These are phyloP conservation scores for Ernsta delagoae DNA, from an alignment of 2,888 invertebrate species.

Conservation along the genomic window DNA sequence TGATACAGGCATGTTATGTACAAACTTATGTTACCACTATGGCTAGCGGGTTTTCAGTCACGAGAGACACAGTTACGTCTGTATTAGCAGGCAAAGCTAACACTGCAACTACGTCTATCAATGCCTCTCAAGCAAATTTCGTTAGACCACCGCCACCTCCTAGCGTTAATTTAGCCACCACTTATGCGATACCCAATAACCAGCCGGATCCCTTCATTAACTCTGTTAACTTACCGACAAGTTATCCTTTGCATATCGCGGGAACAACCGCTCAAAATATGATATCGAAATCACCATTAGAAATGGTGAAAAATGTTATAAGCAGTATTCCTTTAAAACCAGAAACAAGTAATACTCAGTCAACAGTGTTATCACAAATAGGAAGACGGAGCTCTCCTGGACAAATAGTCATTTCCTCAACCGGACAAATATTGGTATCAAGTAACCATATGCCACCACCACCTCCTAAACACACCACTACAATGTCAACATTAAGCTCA, in stretches of 20 bases:
- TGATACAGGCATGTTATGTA: conserved; percentile 74
- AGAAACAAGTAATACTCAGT: conserved; percentile 73
- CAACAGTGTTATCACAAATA: conserved; percentile 57
- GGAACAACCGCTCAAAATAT: conserved; percentile 80
- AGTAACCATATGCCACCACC: conserved; percentile 88
- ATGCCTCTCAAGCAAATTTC: conserved; percentile 83
- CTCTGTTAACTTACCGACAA: conserved; percentile 76
- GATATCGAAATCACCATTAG: conserved; percentile 87
- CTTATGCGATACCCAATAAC: conserved; percentile 77
- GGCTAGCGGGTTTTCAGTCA: conserved; percentile 90
- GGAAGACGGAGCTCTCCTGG: conserved; percentile 78
- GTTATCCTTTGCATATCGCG: conserved; percentile 75
- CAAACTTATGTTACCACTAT: conserved; percentile 78
- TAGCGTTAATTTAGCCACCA: conserved; percentile 72
- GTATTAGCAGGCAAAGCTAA: conserved; percentile 91
- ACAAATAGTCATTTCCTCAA: conserved; percentile 91
- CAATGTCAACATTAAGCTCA: conserved; percentile 86
- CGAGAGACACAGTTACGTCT: conserved; percentile 92
- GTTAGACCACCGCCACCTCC: conserved; percentile 72
- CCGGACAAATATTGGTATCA: conserved; percentile 90
- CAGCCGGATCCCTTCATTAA: conserved; percentile 79
- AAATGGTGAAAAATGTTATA: conserved; percentile 92
- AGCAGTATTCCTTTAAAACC: conserved; percentile 86
- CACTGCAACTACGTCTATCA: conserved; percentile 91
- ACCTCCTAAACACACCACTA: conserved; percentile 82